These are phyloP conservation scores for Tetrao urogallus DNA, from an alignment of 2,113 vertebrate genomes.

Conservation along the genomic window DNA sequence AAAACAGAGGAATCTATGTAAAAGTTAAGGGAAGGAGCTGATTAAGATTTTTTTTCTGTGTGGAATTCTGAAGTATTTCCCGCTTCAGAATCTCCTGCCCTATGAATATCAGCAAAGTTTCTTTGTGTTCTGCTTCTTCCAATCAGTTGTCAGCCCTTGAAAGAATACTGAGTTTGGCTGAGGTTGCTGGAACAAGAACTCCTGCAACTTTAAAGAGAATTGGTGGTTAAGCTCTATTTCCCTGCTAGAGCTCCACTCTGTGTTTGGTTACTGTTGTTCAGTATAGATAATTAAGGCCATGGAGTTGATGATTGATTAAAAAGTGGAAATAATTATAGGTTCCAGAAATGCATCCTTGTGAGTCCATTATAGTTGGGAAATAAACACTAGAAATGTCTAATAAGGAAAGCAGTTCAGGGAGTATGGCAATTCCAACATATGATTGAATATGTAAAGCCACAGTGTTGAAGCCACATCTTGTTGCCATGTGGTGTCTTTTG, in stretches of 20 bases:
- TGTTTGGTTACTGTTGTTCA: background rate
- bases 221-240: conserved; percentile 14
- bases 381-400: background rate
- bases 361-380: background rate
- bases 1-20: background rate
- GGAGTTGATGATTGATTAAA: background rate
- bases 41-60: background rate
- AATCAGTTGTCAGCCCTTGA: background rate
- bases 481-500: background rate
- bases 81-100: background rate
- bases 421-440: background rate
- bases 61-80: background rate
- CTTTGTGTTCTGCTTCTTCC: background rate
- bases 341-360: background rate
- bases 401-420: background rate
- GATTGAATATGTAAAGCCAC: background rate
- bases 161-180: background rate
- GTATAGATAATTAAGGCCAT: background rate
- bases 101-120: background rate
- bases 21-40: background rate
- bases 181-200: background rate
- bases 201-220: background rate
- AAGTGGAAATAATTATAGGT: rapidly evolving
- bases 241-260: background rate
- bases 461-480: background rate